Conservation (phyloP, 2,797 vertebrate genomes). For the Heterohyrax brucei region DNA sequence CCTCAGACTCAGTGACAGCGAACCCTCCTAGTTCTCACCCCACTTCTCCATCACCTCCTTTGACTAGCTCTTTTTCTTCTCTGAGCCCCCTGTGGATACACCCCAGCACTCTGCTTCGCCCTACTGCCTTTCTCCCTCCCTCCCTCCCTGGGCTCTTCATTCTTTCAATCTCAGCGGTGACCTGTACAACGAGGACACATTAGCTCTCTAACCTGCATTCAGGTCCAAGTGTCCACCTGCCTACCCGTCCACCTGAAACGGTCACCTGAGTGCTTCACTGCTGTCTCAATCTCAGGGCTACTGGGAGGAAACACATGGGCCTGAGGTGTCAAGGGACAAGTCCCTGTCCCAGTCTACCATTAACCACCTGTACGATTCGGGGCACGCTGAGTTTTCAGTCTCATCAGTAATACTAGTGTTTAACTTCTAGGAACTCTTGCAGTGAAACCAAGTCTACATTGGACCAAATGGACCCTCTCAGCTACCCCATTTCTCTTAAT, state of each 20-base stretch:
- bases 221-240: background rate
- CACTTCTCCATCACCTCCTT: background rate
- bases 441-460: background rate
- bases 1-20: background rate
- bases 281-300: background rate
- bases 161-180: background rate
- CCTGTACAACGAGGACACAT: background rate
- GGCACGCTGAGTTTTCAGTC: slow-evolving; percentile 3
- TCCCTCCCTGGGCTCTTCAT: background rate
- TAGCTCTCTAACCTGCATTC: background rate
- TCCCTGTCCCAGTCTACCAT: slow-evolving; percentile 53
- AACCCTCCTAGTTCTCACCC: background rate
- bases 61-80: background rate
- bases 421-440: background rate
- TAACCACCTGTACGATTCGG: slow-evolving; percentile 1
- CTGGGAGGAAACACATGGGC: slow-evolving; percentile 1
- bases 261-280: background rate
- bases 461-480: background rate
- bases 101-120: background rate
- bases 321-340: slow-evolving; percentile 4
- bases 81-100: background rate
- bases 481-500: background rate
- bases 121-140: background rate
- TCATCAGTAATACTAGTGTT: slow-evolving; percentile 14
- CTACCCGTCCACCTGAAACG: background rate